Base-by-base conservation (phyloP, 2,888 invertebrate genomes). In the Xestoiulus laeticollis region DNA sequence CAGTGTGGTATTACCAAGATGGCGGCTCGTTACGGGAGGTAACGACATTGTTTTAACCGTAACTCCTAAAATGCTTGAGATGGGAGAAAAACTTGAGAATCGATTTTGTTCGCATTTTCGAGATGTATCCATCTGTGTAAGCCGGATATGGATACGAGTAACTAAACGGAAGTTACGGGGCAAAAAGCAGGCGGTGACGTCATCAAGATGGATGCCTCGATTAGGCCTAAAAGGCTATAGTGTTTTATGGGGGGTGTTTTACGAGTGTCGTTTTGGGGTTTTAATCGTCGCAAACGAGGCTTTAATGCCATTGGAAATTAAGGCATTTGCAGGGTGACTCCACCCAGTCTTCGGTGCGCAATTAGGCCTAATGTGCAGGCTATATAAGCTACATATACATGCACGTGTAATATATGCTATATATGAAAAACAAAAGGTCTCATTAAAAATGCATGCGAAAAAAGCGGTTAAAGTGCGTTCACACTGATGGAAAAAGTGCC, bases 271-370 rank as follows among this genome's bases (percentile, higher is more conserved):
- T 38, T 38, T 38, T n/a, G n/a, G 33, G 33, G 33, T 38, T 38
- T 38, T 38, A 38, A 38, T 38, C 33, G 33, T 38, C 33, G 33
- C 33, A 38, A 38, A 38, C 33, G 33, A 38, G 33, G 33, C 33
- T 14, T 48, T 48, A 10, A 16, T 48, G 48, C 10, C 5, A 48
- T 48, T 10, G 12, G 48, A 10, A 48, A 43, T 8, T 5, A 12
- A 3, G n/a, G 59, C 59, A 14, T n/a, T 19, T n/a, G 16, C 12
- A 16, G 43, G 48, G n/a, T n/a, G 59, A n/a, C 59, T n/a, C 59
- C 59, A 59, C 59, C 59, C 59, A 59, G 59, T n/a, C 59, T 59
- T 59, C 59, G 59, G 59, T n/a, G 59, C 59, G 59, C n/a, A 19
- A 59, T 59, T 59, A 59, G n/a, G 59, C 59, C 59, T 59, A 59